Evolutionary conservation across 2,113 vertebrate genomes (phyloP).

Genomic region (Setophaga petechia): DNA sequence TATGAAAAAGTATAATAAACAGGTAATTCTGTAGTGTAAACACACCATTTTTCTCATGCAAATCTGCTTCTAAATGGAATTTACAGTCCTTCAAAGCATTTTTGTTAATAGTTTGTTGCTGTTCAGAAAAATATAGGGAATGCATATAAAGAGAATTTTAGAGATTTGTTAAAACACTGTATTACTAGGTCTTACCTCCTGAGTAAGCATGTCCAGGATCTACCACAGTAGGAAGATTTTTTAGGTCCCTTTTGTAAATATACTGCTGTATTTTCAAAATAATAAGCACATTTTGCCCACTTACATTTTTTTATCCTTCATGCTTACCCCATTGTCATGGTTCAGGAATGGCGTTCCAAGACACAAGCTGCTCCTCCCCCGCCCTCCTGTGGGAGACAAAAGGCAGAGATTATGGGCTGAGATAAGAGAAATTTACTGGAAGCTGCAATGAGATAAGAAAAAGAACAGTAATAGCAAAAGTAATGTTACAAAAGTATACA

Average conservation of each 20-base stretch:
- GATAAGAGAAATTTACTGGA: background rate
- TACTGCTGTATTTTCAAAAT: background rate
- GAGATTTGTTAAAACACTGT: background rate
- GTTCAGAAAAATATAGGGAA: background rate
- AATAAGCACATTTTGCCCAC: background rate
- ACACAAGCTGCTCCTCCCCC: background rate
- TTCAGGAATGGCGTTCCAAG: background rate
- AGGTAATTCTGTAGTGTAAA: background rate
- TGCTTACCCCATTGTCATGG: background rate
- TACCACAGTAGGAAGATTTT: background rate
- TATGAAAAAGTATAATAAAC: background rate
- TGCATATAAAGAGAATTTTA: background rate
- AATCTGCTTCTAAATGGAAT: background rate
- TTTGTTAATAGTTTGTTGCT: background rate
- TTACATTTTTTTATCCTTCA: background rate
- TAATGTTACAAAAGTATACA: background rate
- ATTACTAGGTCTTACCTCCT: background rate
- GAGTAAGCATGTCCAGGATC: background rate
- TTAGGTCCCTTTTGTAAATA: background rate
- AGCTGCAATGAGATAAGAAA: background rate
- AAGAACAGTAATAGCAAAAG: background rate
- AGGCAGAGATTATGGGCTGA: background rate
- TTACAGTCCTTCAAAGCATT: background rate
- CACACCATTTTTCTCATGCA: background rate
- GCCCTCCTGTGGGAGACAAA: background rate